Conservation (phyloP, 2,797 vertebrate genomes). For the Gorsachius magnificus region DNA sequence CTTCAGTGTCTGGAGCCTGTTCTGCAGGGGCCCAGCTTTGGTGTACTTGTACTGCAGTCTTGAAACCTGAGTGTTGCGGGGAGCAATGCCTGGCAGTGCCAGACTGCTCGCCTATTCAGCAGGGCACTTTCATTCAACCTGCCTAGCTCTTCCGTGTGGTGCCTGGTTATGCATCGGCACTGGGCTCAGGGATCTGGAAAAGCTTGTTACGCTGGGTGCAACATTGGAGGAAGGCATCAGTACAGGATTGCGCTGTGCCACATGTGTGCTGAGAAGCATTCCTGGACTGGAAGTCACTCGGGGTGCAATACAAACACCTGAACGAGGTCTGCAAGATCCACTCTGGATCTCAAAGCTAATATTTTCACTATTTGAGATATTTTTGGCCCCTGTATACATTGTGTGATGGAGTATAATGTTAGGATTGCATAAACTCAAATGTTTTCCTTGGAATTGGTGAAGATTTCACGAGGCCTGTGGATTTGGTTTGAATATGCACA, state of each 20-base stretch:
- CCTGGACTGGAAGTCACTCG: not conserved
- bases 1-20: not conserved
- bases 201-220: not conserved
- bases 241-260: not conserved
- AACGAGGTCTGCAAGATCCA: not conserved
- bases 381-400: not conserved
- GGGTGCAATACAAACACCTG: not conserved
- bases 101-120: not conserved
- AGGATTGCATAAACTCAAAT: not conserved
- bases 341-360: not conserved
- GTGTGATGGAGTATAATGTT: not conserved
- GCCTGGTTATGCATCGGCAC: not conserved
- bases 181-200: not conserved
- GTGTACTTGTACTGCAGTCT: not conserved
- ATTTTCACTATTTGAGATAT: not conserved
- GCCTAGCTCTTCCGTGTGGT: not conserved
- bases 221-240: not conserved
- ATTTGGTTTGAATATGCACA: not conserved
- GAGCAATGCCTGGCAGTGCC: not conserved
- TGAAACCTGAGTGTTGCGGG: not conserved
- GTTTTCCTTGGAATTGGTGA: conserved; percentile 7
- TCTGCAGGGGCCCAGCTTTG: not conserved
- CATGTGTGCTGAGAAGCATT: not conserved
- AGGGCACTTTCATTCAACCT: not conserved
- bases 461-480: not conserved